Evolutionary conservation across 2,888 invertebrate genomes (phyloP).

Genomic region (Merodon equestris): DNA sequence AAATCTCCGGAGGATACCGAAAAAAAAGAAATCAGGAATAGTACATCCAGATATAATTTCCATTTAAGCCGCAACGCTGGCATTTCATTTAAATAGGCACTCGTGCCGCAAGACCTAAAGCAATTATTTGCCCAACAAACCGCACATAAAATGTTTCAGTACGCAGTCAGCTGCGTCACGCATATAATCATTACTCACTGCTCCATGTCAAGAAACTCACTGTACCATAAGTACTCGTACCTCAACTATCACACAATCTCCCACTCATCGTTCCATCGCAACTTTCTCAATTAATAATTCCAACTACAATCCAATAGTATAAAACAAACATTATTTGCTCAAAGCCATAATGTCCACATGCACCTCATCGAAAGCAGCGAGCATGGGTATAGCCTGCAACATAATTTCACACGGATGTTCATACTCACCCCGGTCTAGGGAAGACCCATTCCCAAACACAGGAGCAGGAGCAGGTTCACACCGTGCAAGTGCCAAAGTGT

Average conservation of each 20-base stretch:
- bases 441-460: neutral
- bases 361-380: constrained; percentile 13
- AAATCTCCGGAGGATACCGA: no score
- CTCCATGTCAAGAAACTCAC: no score
- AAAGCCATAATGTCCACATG: constrained; percentile 43
- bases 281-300: constrained; percentile 40
- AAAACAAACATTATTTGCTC: constrained; percentile 44
- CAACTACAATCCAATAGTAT: constrained; percentile 34
- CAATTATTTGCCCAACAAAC: neutral
- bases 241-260: no score
- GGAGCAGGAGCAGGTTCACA: neutral
- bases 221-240: no score
- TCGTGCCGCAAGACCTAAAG: no score
- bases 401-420: constrained; percentile 15
- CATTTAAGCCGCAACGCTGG: no score
- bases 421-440: neutral
- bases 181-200: no score
- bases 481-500: constrained; percentile 15
- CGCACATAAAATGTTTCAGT: no score
- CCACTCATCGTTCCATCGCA: constrained; percentile 1
- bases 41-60: no score
- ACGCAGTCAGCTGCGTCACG: no score
- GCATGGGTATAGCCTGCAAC: neutral
- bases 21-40: no score
- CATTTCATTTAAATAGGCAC: no score